phyloP scores from a whole-genome alignment of 2,113 vertebrate species.

The Herpailurus yagouaroundi region DNA sequence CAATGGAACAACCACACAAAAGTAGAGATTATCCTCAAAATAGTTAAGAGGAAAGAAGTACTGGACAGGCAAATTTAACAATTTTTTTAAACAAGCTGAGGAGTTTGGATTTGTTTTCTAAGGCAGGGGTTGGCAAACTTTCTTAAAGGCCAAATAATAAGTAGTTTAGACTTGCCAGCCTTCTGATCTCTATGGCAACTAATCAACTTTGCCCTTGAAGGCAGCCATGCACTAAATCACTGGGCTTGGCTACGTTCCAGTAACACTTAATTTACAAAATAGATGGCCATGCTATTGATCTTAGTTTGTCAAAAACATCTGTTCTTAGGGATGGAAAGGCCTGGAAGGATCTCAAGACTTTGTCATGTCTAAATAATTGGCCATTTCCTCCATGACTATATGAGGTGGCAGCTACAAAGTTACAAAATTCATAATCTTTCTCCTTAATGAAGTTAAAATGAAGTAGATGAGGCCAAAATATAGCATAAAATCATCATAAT shows the following conservation, averaged over 20 bases:
- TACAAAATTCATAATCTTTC: not conserved
- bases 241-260: not conserved
- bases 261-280: not conserved
- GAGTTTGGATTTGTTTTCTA: conserved; percentile 25
- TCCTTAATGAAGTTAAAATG: not conserved
- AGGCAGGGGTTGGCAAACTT: not conserved
- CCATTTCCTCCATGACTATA: not conserved
- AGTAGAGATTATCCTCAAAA: not conserved
- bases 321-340: not conserved
- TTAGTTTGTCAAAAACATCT: not conserved
- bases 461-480: not conserved
- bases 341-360: not conserved
- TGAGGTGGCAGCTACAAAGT: not conserved
- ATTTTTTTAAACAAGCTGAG: not conserved
- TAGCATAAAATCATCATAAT: not conserved
- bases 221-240: not conserved
- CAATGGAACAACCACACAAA: not conserved
- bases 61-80: not conserved
- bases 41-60: not conserved
- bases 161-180: not conserved
- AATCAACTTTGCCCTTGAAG: not conserved
- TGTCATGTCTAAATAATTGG: not conserved
- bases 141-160: not conserved
- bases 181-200: not conserved
- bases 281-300: not conserved